phyloP scores from a whole-genome alignment of 2,888 invertebrate species.

The Crocallis elinguaria region DNA sequence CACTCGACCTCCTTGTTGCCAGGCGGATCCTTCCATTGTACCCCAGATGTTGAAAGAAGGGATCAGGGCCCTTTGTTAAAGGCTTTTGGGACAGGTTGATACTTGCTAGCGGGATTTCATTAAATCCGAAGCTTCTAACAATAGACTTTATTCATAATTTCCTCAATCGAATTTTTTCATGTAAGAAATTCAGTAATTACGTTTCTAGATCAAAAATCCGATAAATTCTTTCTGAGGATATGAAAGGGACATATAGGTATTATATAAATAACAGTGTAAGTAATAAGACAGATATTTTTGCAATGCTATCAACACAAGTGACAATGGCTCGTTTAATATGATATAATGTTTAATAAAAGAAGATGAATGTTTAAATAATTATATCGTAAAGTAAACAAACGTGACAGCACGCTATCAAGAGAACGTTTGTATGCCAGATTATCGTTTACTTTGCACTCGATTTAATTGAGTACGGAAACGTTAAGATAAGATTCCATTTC shows the following conservation, averaged over 20 bases:
- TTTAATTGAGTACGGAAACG: constrained; percentile 26
- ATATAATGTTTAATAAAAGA: constrained; percentile 39
- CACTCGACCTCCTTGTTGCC: constrained; percentile 37
- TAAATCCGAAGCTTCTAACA: constrained; percentile 26
- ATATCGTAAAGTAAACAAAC: constrained; percentile 52
- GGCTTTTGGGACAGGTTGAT: constrained; percentile 50
- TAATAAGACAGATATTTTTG: constrained; percentile 9
- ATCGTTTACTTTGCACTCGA: constrained; percentile 21
- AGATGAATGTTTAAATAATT: constrained; percentile 44
- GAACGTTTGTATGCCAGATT: constrained; percentile 16
- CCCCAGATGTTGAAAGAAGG: constrained; percentile 46
- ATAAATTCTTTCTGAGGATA: constrained; percentile 7
- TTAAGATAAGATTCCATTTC: constrained; percentile 20
- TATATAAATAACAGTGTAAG: not conserved
- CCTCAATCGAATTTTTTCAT: constrained; percentile 25
- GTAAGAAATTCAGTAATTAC: constrained; percentile 11
- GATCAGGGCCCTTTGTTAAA: constrained; percentile 39
- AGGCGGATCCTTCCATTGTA: constrained; percentile 42
- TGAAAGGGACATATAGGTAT: constrained; percentile 7
- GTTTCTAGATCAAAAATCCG: constrained; percentile 13
- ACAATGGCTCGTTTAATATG: constrained; percentile 39
- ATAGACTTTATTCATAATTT: constrained; percentile 33
- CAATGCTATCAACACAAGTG: constrained; percentile 27
- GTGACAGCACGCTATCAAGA: constrained; percentile 32
- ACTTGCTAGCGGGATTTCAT: constrained; percentile 35